Percentiles rank a stretch among this genome's conserved stretches.
These are phyloP conservation scores for Amphimedon queenslandica DNA, from an alignment of 37 sponge, comb jelly and placozoan genomes.

Conservation along the genomic window DNA sequence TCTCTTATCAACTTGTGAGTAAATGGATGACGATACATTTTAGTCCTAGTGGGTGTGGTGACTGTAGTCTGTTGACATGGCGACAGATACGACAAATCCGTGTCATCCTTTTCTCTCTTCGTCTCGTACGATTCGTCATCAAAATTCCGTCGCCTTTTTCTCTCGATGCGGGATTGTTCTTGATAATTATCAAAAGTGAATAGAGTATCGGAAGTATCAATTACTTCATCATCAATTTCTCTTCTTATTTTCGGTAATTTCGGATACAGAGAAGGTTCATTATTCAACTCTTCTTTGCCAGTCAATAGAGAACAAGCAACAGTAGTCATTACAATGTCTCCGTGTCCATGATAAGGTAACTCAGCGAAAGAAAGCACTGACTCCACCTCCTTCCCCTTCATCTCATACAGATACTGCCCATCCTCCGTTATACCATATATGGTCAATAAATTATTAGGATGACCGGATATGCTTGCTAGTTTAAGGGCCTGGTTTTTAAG, in stretches of 20 bases:
- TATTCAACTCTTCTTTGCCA: neutral
- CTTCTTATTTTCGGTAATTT: conserved; percentile 15
- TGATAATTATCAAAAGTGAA: too few species aligned
- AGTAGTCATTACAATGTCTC: neutral
- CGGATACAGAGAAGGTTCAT: conserved; percentile 1
- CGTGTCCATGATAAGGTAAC: conserved; percentile 1
- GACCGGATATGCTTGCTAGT: neutral
- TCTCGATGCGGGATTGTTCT: too few species aligned
- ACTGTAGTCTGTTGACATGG: too few species aligned
- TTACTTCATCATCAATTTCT: too few species aligned
- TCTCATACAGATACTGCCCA: neutral
- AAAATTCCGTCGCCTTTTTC: too few species aligned
- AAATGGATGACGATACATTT: too few species aligned
- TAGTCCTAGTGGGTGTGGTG: too few species aligned
- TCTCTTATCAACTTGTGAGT: too few species aligned
- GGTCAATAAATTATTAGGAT: neutral
- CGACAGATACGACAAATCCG: too few species aligned
- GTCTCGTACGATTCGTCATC: too few species aligned
- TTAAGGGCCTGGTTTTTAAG: neutral
- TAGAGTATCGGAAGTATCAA: too few species aligned
- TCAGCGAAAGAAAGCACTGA: neutral
- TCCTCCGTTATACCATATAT: neutral
- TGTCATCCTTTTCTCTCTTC: too few species aligned
- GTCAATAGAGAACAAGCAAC: neutral
- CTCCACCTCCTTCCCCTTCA: neutral